phyloP scores from a whole-genome alignment of 92 coral and sea anemone species.

The Diadumene lineata region DNA sequence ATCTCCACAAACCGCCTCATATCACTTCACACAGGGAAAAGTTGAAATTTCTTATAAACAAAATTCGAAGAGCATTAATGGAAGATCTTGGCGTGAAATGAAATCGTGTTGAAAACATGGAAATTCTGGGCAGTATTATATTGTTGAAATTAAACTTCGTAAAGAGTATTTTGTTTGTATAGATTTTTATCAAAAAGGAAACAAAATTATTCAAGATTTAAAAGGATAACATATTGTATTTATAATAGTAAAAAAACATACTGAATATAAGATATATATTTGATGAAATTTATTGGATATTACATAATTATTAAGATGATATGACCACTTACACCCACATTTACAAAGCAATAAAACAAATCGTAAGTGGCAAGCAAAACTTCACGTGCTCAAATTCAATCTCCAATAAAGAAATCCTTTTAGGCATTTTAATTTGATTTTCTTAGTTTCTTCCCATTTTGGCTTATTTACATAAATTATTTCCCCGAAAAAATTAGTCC shows the following conservation, averaged over 20 bases:
- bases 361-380: too few relatives aligned
- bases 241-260: too few relatives aligned
- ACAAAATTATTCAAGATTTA: conserved; percentile 5
- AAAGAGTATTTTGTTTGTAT: background rate
- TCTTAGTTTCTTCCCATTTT: background rate
- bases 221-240: background rate
- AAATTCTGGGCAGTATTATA: background rate
- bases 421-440: background rate
- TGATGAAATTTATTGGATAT: too few relatives aligned
- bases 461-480: conserved; percentile 24
- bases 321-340: background rate
- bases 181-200: background rate
- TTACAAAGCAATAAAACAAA: background rate
- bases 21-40: too few relatives aligned
- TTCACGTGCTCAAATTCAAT: background rate
- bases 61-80: too few relatives aligned
- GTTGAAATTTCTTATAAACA: too few relatives aligned
- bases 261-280: too few relatives aligned
- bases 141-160: background rate
- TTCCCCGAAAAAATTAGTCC: background rate
- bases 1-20: too few relatives aligned
- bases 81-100: too few relatives aligned
- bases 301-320: too few relatives aligned
- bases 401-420: too few relatives aligned
- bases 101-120: background rate